Base-by-base conservation (phyloP, 2,888 invertebrate genomes). In the Cephus pygmeus region DNA sequence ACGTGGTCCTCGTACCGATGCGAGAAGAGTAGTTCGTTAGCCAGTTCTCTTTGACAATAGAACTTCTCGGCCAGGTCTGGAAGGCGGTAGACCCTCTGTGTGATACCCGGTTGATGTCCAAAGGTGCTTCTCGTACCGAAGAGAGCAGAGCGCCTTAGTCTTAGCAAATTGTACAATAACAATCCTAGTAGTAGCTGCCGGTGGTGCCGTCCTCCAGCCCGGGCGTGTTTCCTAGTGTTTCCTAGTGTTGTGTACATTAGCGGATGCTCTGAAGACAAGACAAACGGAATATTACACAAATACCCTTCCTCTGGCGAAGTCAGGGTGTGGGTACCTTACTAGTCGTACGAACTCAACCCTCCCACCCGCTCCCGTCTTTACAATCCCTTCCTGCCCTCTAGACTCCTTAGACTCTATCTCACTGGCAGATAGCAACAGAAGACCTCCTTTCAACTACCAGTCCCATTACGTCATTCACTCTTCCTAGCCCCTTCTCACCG, bases 241-340 rank as follows among this genome's bases (percentile, higher is more conserved):
- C 82, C 83, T 81, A 84, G 88, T 88, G 90, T 90, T 91, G 90
- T 91, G 90, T 91, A 90, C 91, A 91, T 91, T 91, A 91, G 91
- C 88, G 89, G 88, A 89, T 89, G 89, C 89, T 91, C 90, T 87
- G 88, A 89, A 91, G 90, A 86, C 90, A 91, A 91, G 91, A 91
- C 91, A 91, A 91, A 91, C 91, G 91, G 91, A 91, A 91, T 91
- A 91, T 91, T 91, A 90, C 90, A 90, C 91, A 91, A 91, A 91
- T 91, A 91, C 88, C 87, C 87, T 83, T 84, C 82, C 83, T 81
- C 81, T 81, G 81, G 73, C 77, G 79, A 78, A 69, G n/a, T 23
- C 23, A 9, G 56, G 56, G 23, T 23, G 23, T 56, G 56, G 56
- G 56, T 69, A 75, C 75, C 75, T 56, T 23, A 1, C 56, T 23